Evolutionary conservation across 2,888 invertebrate genomes (phyloP), one percentile per base, ranked within the genome.

Genomic region (Pseudolycoriella hygida): DNA sequence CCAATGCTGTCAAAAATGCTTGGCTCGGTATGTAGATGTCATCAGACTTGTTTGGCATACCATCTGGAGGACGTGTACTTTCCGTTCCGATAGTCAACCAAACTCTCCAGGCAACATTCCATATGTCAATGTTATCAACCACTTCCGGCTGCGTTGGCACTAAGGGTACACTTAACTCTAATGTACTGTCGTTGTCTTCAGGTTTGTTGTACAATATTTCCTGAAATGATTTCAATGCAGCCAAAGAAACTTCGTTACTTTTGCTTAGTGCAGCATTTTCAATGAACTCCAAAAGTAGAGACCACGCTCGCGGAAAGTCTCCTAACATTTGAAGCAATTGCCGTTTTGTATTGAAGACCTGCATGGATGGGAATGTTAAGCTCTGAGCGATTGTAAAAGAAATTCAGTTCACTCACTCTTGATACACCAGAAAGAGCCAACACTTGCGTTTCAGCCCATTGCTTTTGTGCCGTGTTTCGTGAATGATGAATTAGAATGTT

Each of bases 391-490:
- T n/a, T n/a, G n/a, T n/a, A n/a, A n/a, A n/a, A n/a, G n/a, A n/a
- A n/a, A n/a, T n/a, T n/a, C n/a, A n/a, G n/a, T n/a, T n/a, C n/a
- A 30, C 42, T 17, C 42, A 86, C 93, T 50, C 93, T 73, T 1
- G 92, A 89, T 17, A 94, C 93, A 0, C 94, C 94, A 3, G 87
- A 87, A 12, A 92, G 64, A 0, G 89, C 88, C 49, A 90, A 63
- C 34, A 88, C 93, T 71, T 93, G 89, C 1, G 97, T 97, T 67
- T 97, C 96, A 0, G 96, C 93, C 96, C 96, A 97, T 59, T 97
- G 97, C 57, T 97, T 97, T 64, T 94, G 93, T 42, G 96, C 96
- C 0, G 98, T 98, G 64, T 98, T 97, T 47, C 98, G 74, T 1
- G 96, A 90, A 66, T 98, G 98, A 65, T 98, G 98, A 55, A 98